Evolutionary conservation across 2,888 invertebrate genomes (phyloP).

Genomic region (Steromphala cineraria): DNA sequence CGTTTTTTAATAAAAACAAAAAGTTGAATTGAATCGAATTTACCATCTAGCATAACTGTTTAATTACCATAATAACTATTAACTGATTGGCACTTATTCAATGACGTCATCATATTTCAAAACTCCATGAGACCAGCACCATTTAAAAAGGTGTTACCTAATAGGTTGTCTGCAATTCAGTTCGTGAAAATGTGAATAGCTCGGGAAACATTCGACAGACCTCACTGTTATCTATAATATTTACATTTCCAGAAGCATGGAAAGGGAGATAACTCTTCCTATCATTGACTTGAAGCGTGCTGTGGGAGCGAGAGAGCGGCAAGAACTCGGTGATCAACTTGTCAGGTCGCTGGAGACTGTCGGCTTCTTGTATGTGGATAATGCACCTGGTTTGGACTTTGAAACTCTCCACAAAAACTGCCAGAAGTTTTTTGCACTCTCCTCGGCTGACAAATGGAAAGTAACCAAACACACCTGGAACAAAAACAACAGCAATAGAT

Average conservation of each 20-base stretch:
- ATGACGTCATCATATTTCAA: too few species aligned
- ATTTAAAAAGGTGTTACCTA: too few species aligned
- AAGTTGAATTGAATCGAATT: too few species aligned
- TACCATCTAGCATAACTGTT: too few species aligned
- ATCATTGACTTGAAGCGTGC: constrained; percentile 51
- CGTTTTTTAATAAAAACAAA: too few species aligned
- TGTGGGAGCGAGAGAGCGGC: constrained; percentile 31
- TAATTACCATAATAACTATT: too few species aligned
- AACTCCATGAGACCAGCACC: too few species aligned
- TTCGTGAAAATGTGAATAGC: too few species aligned
- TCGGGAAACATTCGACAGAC: too few species aligned
- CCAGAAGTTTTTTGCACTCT: constrained; percentile 51
- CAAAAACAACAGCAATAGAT: constrained; percentile 42
- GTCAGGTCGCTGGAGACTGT: constrained; percentile 51
- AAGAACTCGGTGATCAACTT: constrained; percentile 41
- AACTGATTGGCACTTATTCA: too few species aligned
- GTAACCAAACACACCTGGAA: constrained; percentile 46
- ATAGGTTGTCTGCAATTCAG: too few species aligned
- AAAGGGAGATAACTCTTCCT: constrained; percentile 39
- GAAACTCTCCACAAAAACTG: constrained; percentile 43
- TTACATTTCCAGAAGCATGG: constrained; percentile 28
- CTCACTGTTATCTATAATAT: too few species aligned
- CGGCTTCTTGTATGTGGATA: constrained; percentile 57
- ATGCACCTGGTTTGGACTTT: constrained; percentile 47
- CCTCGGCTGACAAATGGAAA: constrained; percentile 38